Evolutionary conservation across 2,113 vertebrate genomes (phyloP).

Genomic region (Myocastor coypus): DNA sequence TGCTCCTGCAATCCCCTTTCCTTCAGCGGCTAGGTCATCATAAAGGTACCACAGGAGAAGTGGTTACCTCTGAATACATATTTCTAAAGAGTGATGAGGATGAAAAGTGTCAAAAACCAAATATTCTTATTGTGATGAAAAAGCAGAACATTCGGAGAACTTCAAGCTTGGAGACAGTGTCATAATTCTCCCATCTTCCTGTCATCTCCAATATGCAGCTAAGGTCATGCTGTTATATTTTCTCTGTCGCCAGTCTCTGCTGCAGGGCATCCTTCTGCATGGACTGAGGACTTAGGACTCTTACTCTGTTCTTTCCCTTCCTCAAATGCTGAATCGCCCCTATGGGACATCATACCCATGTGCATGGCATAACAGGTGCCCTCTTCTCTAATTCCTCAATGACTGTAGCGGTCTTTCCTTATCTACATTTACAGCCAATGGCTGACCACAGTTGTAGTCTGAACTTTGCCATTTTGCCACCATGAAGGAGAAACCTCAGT

Average conservation of each 20-base stretch:
- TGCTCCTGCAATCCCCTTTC: slow-evolving; percentile 67
- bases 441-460: not conserved
- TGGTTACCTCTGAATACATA: slow-evolving; percentile 64
- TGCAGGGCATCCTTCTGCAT: not conserved
- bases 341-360: not conserved
- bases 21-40: slow-evolving; percentile 78
- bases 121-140: slow-evolving; percentile 53
- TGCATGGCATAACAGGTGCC: fast-evolving
- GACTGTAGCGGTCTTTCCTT: not conserved
- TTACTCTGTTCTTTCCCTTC: not conserved
- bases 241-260: not conserved
- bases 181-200: not conserved
- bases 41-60: slow-evolving; percentile 71
- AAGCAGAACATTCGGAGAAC: not conserved
- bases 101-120: slow-evolving; percentile 81
- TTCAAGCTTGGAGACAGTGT: not conserved
- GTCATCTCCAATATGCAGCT: not conserved
- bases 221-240: fast-evolving
- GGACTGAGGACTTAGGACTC: not conserved
- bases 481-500: not conserved
- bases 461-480: not conserved
- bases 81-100: slow-evolving; percentile 74
- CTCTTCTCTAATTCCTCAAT: not conserved
- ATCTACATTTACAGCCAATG: not conserved
- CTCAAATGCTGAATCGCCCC: not conserved